Evolutionary conservation across 1,140 invertebrate species (phyloP), one percentile per base, ranked within the genome.

Genomic region (Drosophila ohnishii): DNA sequence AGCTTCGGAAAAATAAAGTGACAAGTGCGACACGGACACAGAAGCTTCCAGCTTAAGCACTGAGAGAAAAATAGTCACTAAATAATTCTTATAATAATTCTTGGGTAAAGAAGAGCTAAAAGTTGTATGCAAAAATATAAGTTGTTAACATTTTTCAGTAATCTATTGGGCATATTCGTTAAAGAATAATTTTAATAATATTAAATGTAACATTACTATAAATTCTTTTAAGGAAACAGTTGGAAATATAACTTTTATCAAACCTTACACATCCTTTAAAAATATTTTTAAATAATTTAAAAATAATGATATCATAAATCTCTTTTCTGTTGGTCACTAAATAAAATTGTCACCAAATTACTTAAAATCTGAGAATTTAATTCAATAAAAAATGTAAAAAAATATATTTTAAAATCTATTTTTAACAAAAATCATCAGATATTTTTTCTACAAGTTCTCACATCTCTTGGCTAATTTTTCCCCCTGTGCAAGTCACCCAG

Each of bases 21-120:
- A 82, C 79, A 82, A 82, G 80, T 79, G 78, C 75, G 75, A 78
- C 74, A 72, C 42, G 39, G 44, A 50, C 58, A 61, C 14, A 58
- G 78, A 65, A 47, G 59, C 34, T 73, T 69, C 80, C 76, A 62
- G 16, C 19, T 60, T 42, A 1, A 7, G 9, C 61, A 63, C 61
- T 63, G 61, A 19, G 3, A n/a, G 3, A 62, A 42, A 65, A 47
- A 3, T 22, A 14, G 22, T n/a, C 0, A 8, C 1, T 2, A 19
- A 35, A 13, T 9, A 6, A 28, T 28, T 28, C 5, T 28, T 35
- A 11, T 9, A 35, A 11, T 35, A 35, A 10, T 8, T 32, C 30
- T 32, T 32, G 9, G 3, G 1, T 14, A 14, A 14, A 16, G 22
- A 32, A 8, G 1, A 13, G 5, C 25, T 28, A 32, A 10, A 30